Percentiles rank a stretch among this genome's conserved stretches.
phyloP scores from a whole-genome alignment of 2,113 vertebrate genomes.

The Nipponia nippon region DNA sequence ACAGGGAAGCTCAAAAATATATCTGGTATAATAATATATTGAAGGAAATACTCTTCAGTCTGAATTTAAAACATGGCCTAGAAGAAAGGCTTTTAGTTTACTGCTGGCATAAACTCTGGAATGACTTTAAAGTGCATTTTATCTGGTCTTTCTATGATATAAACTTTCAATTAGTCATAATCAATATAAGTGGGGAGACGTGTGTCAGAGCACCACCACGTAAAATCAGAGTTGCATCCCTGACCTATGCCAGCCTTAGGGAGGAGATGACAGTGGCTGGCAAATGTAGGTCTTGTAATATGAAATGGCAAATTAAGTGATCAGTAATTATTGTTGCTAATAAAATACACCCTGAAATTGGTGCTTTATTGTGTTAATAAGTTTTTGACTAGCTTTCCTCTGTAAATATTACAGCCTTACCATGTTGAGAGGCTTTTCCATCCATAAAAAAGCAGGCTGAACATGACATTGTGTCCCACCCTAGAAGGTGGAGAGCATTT shows the following conservation, averaged over 20 bases:
- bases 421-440: background rate
- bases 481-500: background rate
- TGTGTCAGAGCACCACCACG: background rate
- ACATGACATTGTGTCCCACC: background rate
- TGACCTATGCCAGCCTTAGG: background rate
- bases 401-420: background rate
- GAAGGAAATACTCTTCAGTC: background rate
- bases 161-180: constrained; percentile 1
- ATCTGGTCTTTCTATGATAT: background rate
- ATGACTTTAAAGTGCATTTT: constrained; percentile 23
- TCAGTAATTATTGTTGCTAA: constrained; percentile 48
- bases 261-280: background rate
- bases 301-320: constrained; percentile 27
- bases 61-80: background rate
- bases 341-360: constrained; percentile 23
- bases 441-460: background rate
- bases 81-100: background rate
- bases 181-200: background rate
- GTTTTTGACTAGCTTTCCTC: background rate
- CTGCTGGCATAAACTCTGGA: background rate
- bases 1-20: background rate
- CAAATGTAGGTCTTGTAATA: constrained; percentile 24
- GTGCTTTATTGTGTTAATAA: constrained; percentile 48
- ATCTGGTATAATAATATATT: background rate
- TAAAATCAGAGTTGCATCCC: background rate